Percentiles rank a stretch among this genome's conserved stretches.
phyloP scores from a whole-genome alignment of 2,888 invertebrate species.

The Drosophila monieri region DNA sequence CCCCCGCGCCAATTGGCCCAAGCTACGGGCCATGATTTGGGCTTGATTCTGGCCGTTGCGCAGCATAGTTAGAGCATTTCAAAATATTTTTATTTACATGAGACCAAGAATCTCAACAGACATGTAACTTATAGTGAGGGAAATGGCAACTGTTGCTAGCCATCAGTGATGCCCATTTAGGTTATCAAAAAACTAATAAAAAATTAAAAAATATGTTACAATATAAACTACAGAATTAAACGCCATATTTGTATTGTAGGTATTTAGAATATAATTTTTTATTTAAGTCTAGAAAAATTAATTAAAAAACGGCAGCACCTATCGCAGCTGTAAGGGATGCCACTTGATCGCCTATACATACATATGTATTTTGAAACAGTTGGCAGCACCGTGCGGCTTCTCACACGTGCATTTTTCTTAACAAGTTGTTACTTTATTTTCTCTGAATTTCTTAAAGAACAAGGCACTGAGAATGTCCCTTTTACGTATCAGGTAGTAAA shows the following conservation, averaged over 20 bases:
- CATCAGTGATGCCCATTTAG: not conserved
- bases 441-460: not conserved
- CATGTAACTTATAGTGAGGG: slow-evolving; percentile 16
- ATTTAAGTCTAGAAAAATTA: not conserved
- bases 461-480: slow-evolving; percentile 77
- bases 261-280: not conserved
- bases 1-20: slow-evolving; percentile 28
- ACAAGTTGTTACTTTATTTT: slow-evolving; percentile 1
- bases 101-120: not conserved
- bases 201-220: not conserved
- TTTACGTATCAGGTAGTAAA: slow-evolving; percentile 80
- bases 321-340: not conserved
- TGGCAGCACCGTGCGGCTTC: slow-evolving; percentile 22
- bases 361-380: too few relatives aligned
- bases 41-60: slow-evolving; percentile 51
- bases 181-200: not conserved
- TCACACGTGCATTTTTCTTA: slow-evolving; percentile 59
- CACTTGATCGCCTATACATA: not conserved
- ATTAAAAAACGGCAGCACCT: not conserved
- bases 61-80: slow-evolving; percentile 56
- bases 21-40: slow-evolving; percentile 35
- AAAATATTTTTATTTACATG: slow-evolving; percentile 5
- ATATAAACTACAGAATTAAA: not conserved
- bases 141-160: slow-evolving; percentile 17
- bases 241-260: not conserved